These are phyloP conservation scores for Tineola bisselliella DNA, from an alignment of 2,888 invertebrate species.

Conservation along the genomic window DNA sequence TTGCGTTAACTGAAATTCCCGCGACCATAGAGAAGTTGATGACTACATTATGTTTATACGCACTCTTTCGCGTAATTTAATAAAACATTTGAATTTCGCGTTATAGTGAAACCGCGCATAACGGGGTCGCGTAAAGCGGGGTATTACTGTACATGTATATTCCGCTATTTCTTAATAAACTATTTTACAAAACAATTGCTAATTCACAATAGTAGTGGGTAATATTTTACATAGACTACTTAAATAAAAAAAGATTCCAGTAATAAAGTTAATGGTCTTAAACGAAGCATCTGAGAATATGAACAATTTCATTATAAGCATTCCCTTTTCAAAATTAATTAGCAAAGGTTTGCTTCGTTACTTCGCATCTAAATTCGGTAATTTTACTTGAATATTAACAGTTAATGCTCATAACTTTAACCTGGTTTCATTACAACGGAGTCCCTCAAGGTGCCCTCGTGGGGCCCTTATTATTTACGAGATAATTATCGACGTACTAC, in stretches of 20 bases:
- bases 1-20: too few species aligned
- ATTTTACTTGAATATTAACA: conserved; percentile 13
- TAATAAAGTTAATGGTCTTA: conserved; percentile 4
- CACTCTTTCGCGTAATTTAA: too few species aligned
- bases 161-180: too few species aligned
- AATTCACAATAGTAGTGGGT: too few species aligned
- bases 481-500: conserved; percentile 9
- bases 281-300: conserved; percentile 3
- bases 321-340: conserved; percentile 10
- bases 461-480: conserved; percentile 7
- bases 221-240: background rate
- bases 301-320: conserved; percentile 10
- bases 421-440: conserved; percentile 4
- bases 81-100: too few species aligned
- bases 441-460: background rate
- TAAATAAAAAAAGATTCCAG: background rate
- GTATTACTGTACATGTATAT: too few species aligned
- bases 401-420: conserved; percentile 8
- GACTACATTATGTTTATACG: too few species aligned
- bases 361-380: conserved; percentile 6
- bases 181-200: too few species aligned
- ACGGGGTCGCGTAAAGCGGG: too few species aligned
- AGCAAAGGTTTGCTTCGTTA: conserved; percentile 10
- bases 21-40: too few species aligned
- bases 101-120: too few species aligned